Evolutionary conservation across 1,140 invertebrate species (phyloP).

Genomic region (Drepana arcuata): DNA sequence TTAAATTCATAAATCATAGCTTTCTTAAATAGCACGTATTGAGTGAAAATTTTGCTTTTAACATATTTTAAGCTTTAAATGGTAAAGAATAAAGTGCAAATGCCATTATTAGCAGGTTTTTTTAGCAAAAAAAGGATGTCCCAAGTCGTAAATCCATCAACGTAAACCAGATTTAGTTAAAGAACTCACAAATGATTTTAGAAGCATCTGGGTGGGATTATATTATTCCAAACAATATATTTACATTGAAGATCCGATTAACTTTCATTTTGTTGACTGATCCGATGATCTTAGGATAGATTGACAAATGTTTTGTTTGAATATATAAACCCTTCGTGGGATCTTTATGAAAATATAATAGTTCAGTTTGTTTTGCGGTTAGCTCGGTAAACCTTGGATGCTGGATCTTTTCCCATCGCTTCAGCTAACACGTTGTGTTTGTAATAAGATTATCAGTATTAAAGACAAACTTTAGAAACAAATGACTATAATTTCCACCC

Average conservation of each 20-base stretch:
- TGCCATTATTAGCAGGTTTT: too few relatives aligned
- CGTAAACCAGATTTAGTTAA: slow-evolving; percentile 5
- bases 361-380: slow-evolving; percentile 40
- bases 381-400: too few relatives aligned
- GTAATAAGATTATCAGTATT: slow-evolving; percentile 50
- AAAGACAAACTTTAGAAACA: too few relatives aligned
- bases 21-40: too few relatives aligned
- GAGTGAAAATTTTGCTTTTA: too few relatives aligned
- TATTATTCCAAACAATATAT: slow-evolving; percentile 36
- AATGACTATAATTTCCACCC: too few relatives aligned
- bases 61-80: too few relatives aligned
- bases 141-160: slow-evolving; percentile 38
- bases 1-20: too few relatives aligned
- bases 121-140: slow-evolving; percentile 5
- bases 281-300: slow-evolving; percentile 25
- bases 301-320: slow-evolving; percentile 29
- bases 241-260: slow-evolving; percentile 57
- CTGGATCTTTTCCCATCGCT: too few relatives aligned
- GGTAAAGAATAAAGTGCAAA: too few relatives aligned
- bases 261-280: slow-evolving; percentile 30
- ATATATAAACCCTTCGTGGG: slow-evolving; percentile 29
- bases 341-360: slow-evolving; percentile 35
- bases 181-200: slow-evolving; percentile 9
- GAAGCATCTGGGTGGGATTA: slow-evolving; percentile 43
- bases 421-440: slow-evolving; percentile 22